Evolutionary conservation across 2,888 invertebrate species (phyloP), one percentile per base, ranked within the genome.

Genomic region (Siphonodentalium dalli): DNA sequence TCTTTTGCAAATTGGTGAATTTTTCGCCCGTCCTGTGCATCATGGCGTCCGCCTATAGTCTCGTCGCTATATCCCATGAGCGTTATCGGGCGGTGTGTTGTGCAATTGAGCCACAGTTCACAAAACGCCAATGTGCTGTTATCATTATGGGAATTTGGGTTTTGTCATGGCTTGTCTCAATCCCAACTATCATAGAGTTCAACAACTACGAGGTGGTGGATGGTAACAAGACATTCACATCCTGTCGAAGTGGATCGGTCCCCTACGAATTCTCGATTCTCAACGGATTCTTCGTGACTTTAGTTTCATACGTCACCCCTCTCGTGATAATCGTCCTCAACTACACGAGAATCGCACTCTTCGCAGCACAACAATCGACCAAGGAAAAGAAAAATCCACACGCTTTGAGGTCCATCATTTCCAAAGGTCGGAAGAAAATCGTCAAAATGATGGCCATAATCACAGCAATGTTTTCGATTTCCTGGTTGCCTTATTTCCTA

Each of bases 391-490:
- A 42, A n/a, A 15, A 26, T n/a, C 11, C 34, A 9, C 29, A n/a
- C 8, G 15, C 29, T 1, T n/a, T 20, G 11, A 18, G 20, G 1
- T 13, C 27, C 3, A 26, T 33, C 18, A 24, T 63, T 23, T 55
- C 59, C 23, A 60, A 47, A 39, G 57, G 49, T 13, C 57, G 61
- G 35, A 57, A 66, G 21, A 58, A 59, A 37, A 45, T 71, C 6
- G 59, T 71, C 11, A 67, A 72, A 50, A 61, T 72, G 58, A 46
- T 72, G 23, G 49, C 68, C 2, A 24, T 69, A 5, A 65, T 68
- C 13, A 66, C 69, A 9, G 54, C 56, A 3, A 54, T 72, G n/a
- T 72, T 72, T 48, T 66, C 68, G n/a, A n/a, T n/a, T n/a, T n/a
- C n/a, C n/a, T n/a, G n/a, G n/a, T n/a, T n/a, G n/a, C n/a, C n/a